A percentile compares a stretch with the other conserved stretches of the same genome.
Evolutionary conservation across 2,113 vertebrate genomes (phyloP).

Genomic region (Microtus richardsoni): DNA sequence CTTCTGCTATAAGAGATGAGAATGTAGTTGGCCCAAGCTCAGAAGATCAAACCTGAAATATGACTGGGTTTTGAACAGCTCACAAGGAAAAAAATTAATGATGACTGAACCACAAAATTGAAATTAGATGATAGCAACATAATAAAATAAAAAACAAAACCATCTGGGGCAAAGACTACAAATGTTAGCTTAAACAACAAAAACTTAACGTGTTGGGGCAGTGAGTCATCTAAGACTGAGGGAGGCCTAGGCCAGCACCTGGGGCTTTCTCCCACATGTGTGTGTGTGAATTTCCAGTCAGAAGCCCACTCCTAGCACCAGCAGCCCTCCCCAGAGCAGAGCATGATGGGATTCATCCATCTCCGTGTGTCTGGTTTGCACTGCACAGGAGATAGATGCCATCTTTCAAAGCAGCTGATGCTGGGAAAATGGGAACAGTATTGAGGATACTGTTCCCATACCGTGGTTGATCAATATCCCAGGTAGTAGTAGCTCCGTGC

Average conservation of each 20-base stretch:
- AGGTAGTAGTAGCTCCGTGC: neutral
- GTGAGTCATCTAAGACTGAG: neutral
- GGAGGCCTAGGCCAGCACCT: neutral
- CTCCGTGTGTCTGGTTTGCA: neutral
- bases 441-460: neutral
- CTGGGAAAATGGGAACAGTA: neutral
- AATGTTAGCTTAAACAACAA: neutral
- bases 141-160: neutral
- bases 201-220: neutral
- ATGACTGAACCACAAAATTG: neutral
- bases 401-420: neutral
- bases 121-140: slow-evolving; percentile 34
- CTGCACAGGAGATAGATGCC: neutral
- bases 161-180: slow-evolving; percentile 36
- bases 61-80: neutral
- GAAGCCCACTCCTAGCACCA: neutral
- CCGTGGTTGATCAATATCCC: neutral
- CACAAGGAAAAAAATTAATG: neutral
- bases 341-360: neutral
- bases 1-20: slow-evolving; percentile 3
- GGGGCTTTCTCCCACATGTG: neutral
- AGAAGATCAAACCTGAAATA: slow-evolving; percentile 35
- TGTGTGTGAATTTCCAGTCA: neutral
- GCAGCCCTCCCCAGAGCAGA: neutral
- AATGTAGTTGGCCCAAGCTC: slow-evolving; percentile 6